These are phyloP conservation scores for Rhombomys opimus DNA, from an alignment of 2,113 vertebrate genomes.

Conservation along the genomic window DNA sequence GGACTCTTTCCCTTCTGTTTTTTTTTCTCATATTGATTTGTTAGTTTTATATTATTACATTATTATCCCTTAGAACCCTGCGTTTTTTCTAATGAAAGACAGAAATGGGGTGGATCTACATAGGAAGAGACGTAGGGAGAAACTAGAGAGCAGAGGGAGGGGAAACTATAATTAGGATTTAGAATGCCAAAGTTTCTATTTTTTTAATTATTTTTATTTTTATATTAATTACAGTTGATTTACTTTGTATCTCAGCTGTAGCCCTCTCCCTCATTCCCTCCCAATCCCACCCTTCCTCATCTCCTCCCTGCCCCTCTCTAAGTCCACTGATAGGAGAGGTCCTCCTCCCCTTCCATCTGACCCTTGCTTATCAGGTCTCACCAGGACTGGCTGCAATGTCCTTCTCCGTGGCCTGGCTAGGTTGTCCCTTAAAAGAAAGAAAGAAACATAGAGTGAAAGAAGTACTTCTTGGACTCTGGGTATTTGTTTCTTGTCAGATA, in stretches of 20 bases:
- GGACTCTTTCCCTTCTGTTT: background rate
- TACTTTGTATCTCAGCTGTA: too few species aligned
- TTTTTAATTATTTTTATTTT: too few species aligned
- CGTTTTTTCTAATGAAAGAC: background rate
- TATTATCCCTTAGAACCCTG: background rate
- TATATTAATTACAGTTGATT: too few species aligned
- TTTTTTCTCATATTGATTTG: background rate
- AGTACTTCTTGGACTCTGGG: background rate
- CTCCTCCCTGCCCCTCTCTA: too few species aligned
- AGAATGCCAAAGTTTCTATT: too few species aligned
- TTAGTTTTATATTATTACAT: background rate
- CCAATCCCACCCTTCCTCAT: too few species aligned
- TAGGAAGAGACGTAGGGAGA: background rate
- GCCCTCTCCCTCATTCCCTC: too few species aligned
- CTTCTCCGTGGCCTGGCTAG: too few species aligned
- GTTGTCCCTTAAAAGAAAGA: background rate
- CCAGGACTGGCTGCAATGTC: too few species aligned
- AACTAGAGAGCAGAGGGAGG: background rate
- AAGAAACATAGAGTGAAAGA: background rate
- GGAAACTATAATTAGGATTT: background rate
- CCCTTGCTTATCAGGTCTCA: too few species aligned
- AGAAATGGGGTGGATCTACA: background rate
- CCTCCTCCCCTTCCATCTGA: too few species aligned
- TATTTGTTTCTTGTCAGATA: background rate
- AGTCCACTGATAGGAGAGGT: too few species aligned